phyloP scores from a whole-genome alignment of 64 coral and sea anemone species.

The Platygyra sinensis region DNA sequence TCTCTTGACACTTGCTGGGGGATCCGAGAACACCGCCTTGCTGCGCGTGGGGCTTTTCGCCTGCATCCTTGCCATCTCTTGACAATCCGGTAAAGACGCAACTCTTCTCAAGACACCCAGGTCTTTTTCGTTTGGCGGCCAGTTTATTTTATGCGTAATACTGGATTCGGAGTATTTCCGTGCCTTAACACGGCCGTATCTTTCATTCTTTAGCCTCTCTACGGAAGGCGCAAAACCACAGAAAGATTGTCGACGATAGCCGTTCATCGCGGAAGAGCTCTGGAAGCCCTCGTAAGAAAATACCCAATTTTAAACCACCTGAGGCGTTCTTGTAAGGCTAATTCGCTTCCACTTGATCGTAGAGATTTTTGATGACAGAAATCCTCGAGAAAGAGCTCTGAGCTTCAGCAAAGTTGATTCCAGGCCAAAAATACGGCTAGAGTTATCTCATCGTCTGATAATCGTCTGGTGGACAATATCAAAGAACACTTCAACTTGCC shows the following conservation, averaged over 20 bases:
- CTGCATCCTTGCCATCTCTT: slow-evolving; percentile 59
- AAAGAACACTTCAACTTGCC: slow-evolving; percentile 1
- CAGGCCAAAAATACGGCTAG: background rate
- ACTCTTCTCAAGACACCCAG: slow-evolving; percentile 44
- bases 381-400: slow-evolving; percentile 16
- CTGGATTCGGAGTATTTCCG: slow-evolving; percentile 64
- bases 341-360: background rate
- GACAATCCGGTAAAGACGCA: slow-evolving; percentile 75
- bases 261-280: background rate
- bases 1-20: slow-evolving; percentile 38
- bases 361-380: slow-evolving; percentile 32
- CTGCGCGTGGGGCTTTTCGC: slow-evolving; percentile 12
- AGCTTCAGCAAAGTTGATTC: background rate
- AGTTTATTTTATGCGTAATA: slow-evolving; percentile 28
- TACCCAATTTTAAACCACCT: background rate
- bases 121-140: background rate
- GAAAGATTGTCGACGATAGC: slow-evolving; percentile 53
- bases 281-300: background rate
- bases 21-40: slow-evolving; percentile 7
- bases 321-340: background rate
- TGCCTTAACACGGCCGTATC: slow-evolving; percentile 40
- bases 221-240: slow-evolving; percentile 57
- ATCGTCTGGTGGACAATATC: slow-evolving; percentile 10
- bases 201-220: slow-evolving; percentile 63
- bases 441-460: slow-evolving; percentile 43